These are phyloP conservation scores for Zapornia atra DNA, from an alignment of 2,113 vertebrate genomes.

Conservation along the genomic window DNA sequence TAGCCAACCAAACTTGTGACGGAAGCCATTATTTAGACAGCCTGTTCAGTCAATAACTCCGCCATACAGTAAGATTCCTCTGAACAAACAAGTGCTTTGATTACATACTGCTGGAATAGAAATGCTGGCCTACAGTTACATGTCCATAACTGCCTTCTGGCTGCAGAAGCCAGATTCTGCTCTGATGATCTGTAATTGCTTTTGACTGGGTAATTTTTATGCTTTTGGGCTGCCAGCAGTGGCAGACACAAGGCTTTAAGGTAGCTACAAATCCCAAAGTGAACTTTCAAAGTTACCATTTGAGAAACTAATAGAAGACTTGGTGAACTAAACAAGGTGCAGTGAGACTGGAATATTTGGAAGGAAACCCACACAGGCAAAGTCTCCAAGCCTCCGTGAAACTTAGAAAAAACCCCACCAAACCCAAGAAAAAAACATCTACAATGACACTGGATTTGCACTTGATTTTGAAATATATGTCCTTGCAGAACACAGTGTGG, in stretches of 20 bases:
- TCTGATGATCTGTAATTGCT: constrained; percentile 31
- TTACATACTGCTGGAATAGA: not conserved
- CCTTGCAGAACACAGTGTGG: not conserved
- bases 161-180: constrained; percentile 5
- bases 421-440: not conserved
- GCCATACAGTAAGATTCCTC: not conserved
- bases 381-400: not conserved
- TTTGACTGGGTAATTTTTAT: constrained; percentile 20
- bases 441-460: not conserved
- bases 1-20: not conserved
- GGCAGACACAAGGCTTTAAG: not conserved
- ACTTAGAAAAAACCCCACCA: not conserved
- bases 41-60: not conserved
- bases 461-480: not conserved
- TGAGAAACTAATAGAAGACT: not conserved
- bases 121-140: not conserved
- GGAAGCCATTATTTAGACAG: not conserved
- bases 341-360: not conserved
- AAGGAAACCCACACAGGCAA: not conserved
- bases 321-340: not conserved
- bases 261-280: not conserved
- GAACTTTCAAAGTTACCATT: not conserved
- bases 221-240: not conserved
- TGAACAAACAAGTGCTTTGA: constrained; percentile 50
- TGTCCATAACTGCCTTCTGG: not conserved